Conservation (phyloP, 2,113 vertebrate species). For the Hydropotes inermis region DNA sequence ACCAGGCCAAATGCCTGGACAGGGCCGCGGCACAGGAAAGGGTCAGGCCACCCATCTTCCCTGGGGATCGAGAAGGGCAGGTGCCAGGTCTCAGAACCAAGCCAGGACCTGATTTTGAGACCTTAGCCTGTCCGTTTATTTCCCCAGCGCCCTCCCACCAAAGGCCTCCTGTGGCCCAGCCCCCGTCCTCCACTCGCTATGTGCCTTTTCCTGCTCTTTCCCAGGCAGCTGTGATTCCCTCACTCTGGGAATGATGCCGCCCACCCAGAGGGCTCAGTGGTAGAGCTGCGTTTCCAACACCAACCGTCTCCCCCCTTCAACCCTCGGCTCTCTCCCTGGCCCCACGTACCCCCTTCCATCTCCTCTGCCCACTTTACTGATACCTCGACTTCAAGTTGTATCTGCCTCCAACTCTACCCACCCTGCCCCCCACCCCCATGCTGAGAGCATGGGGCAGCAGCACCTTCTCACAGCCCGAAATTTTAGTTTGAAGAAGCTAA, state of each 20-base stretch:
- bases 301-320: neutral
- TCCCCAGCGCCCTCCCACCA: rapidly evolving
- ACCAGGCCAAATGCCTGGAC: rapidly evolving
- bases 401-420: neutral
- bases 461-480: neutral
- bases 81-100: neutral
- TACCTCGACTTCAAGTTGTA: neutral
- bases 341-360: rapidly evolving
- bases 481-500: neutral
- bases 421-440: rapidly evolving
- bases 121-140: neutral
- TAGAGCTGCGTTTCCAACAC: neutral
- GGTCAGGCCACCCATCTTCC: neutral
- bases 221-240: neutral
- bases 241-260: neutral
- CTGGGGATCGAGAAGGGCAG: neutral
- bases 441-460: neutral
- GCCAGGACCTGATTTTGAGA: neutral
- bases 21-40: too few species aligned
- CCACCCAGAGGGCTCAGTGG: neutral
- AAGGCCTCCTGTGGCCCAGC: rapidly evolving
- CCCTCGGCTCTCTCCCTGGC: neutral
- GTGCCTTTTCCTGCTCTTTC: neutral
- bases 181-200: rapidly evolving
- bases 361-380: neutral